Conservation (phyloP, 1,140 invertebrate species). For the Rhopalosiphum padi region DNA sequence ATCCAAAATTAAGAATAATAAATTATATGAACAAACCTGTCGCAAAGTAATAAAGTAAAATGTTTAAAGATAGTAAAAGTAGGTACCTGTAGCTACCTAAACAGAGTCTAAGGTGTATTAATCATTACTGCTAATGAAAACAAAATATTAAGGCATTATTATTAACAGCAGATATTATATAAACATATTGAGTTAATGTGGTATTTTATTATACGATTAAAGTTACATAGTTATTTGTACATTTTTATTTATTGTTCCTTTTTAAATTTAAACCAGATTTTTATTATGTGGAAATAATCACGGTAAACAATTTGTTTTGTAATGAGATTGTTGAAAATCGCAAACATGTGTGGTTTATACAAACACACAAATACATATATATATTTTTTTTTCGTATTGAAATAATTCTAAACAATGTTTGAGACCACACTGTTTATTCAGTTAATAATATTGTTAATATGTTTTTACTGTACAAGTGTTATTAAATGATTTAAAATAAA, state of each 20-base stretch:
- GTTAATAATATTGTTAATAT: slow-evolving; percentile 6
- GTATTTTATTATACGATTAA: neutral
- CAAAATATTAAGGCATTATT: neutral
- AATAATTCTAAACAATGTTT: slow-evolving; percentile 7
- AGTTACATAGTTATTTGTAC: neutral
- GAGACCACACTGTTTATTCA: neutral
- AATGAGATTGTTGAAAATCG: neutral
- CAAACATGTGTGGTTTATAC: neutral
- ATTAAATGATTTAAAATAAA: slow-evolving; percentile 13
- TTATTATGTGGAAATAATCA: neutral
- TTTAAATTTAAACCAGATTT: slow-evolving; percentile 10
- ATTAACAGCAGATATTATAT: neutral
- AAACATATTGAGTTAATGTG: neutral
- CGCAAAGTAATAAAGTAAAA: slow-evolving; percentile 3
- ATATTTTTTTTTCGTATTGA: neutral
- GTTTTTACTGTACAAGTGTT: neutral
- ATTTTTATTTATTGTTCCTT: neutral
- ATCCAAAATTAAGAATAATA: slow-evolving; percentile 45
- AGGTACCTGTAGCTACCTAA: neutral
- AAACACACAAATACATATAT: neutral
- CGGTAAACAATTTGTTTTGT: neutral
- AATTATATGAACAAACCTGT: slow-evolving; percentile 31
- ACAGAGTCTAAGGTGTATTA: neutral
- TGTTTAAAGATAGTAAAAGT: neutral
- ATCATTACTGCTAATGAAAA: neutral